A percentile compares a stretch with the other conserved stretches of the same genome.
Evolutionary conservation across 1,140 invertebrate species (phyloP).

Genomic region (Wasmannia auropunctata): DNA sequence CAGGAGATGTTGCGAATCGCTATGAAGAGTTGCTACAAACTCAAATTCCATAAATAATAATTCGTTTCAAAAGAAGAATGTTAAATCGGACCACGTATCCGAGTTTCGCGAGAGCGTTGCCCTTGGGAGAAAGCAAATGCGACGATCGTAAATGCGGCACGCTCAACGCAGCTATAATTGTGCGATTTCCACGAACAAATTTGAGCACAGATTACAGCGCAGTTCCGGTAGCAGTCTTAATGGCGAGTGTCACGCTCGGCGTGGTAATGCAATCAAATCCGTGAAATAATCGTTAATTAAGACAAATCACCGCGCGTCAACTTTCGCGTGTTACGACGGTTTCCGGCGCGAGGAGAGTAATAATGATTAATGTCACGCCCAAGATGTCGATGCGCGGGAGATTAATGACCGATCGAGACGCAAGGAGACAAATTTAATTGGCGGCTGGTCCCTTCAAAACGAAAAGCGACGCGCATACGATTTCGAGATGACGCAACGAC

Average conservation of each 20-base stretch:
- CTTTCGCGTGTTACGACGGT: conserved; percentile 35
- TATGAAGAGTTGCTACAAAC: neutral
- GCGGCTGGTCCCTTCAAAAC: neutral
- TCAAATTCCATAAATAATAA: conserved; percentile 7
- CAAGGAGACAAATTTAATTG: conserved; percentile 58
- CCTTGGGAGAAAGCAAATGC: neutral
- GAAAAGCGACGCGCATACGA: neutral
- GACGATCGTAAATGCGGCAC: neutral
- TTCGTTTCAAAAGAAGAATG: neutral
- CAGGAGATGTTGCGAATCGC: neutral
- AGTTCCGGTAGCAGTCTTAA: conserved; percentile 31
- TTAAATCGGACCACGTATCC: neutral
- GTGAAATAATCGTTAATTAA: conserved; percentile 51
- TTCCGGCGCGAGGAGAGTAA: conserved; percentile 33
- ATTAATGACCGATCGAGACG: conserved; percentile 61
- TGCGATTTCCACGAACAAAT: conserved; percentile 33
- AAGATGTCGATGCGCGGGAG: conserved; percentile 45
- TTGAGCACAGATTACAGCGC: conserved; percentile 3
- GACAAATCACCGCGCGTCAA: conserved; percentile 51
- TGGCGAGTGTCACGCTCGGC: conserved; percentile 25
- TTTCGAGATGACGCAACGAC: conserved; percentile 16
- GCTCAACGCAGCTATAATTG: neutral
- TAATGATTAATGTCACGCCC: conserved; percentile 53
- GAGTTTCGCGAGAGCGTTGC: neutral
- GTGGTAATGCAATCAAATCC: conserved; percentile 45